These are phyloP conservation scores for Eucriotettix oculatus DNA, from an alignment of 2,888 invertebrate genomes.

Conservation along the genomic window DNA sequence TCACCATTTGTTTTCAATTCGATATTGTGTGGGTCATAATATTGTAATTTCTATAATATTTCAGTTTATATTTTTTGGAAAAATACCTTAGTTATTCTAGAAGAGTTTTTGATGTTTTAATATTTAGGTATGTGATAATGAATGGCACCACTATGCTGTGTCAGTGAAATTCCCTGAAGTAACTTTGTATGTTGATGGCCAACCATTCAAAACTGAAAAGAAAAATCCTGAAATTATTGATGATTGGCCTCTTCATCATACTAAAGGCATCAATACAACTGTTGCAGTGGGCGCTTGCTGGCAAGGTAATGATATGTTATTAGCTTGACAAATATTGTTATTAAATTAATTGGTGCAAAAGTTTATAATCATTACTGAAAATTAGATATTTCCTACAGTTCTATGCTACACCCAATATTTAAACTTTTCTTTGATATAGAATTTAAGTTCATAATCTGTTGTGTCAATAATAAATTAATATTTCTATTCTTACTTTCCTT, in stretches of 20 bases:
- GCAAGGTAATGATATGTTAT: conserved; percentile 45
- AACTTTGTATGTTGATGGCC: conserved; percentile 77
- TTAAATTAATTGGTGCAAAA: too few species aligned
- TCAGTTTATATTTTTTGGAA: too few species aligned
- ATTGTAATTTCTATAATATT: too few species aligned
- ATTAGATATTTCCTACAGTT: too few species aligned
- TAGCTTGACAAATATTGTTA: too few species aligned
- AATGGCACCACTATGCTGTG: conserved; percentile 96
- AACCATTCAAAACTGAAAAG: conserved; percentile 44
- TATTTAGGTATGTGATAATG: conserved; percentile 76
- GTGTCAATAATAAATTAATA: too few species aligned
- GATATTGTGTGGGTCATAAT: too few species aligned
- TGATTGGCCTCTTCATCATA: conserved; percentile 96
- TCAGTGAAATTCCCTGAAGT: conserved; percentile 86
- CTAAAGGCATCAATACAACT: conserved; percentile 84
- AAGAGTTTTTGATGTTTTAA: neutral
- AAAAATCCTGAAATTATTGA: conserved; percentile 94
- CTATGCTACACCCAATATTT: too few species aligned
- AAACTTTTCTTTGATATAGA: too few species aligned
- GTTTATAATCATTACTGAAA: too few species aligned
- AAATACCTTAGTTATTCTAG: neutral
- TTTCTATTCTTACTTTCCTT: neutral
- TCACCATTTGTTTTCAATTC: too few species aligned
- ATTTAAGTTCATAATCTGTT: too few species aligned
- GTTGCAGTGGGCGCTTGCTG: conserved; percentile 94